Base-by-base conservation (phyloP, 2,888 invertebrate species). In the Erynnis tages region DNA sequence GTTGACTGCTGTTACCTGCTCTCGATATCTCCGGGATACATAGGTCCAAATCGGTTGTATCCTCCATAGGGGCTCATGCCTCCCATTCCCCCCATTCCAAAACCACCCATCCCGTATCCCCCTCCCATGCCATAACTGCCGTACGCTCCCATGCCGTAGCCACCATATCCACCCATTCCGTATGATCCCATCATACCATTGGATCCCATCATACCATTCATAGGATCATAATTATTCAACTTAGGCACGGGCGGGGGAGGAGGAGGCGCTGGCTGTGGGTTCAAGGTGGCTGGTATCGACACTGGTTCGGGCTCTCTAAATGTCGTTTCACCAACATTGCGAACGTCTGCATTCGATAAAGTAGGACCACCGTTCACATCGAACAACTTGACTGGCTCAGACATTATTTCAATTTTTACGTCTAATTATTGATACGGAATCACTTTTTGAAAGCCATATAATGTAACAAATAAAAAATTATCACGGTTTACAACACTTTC, bases 11-110 rank as follows among this genome's bases (percentile, higher is more conserved):
- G 63, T 60, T 70, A 93, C 91, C 93, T 91, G 76, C 91, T 92
- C 79, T 93, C 94, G 54, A 91, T 86, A 69, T 93, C 92, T 56
- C 91, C 91, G 4, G 41, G 49, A 73, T 89, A 84, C 79, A 83
- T 84, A 10, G 79, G 84, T 30, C 83, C 82, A 54, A 73, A 74
- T 60, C 79, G 71, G 58, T 87, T 90, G 52, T 79, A 91, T 41
- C 87, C 81, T 8, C 86, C 85, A 61, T 83, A 86, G 0, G 75
- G 71, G 1, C 61, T 72, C 75, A 74, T 74, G 4, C 67, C 74
- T 3, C 69, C 71, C 65, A 73, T 71, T 0, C 67, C 65, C 3
- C 69, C 60, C 57, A 49, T 49, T 11, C 67, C 65, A 38, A 66
- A 68, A 1, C 62, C 66, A n/a, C 73, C 74, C 66, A 74, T 70